Evolutionary conservation across 2,888 invertebrate genomes (phyloP), one percentile per base, ranked within the genome.

Genomic region (Cenopis cana): DNA sequence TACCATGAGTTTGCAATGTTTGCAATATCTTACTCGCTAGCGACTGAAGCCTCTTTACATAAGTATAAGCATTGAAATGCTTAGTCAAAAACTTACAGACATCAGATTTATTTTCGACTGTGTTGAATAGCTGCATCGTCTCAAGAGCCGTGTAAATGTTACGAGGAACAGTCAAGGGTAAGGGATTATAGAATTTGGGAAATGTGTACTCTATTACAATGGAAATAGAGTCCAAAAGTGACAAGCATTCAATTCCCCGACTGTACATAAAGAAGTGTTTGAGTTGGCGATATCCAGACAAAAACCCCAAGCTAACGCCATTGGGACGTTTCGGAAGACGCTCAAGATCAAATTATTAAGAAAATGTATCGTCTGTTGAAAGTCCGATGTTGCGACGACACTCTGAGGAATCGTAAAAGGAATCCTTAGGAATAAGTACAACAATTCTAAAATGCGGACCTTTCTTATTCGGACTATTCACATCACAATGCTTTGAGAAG

Each of bases 281-380:
- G 18, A 49, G 18, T n/a, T 41, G n/a, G 41, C 24, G 14, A 18
- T 50, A 33, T 5, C 29, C 6, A 33, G 50, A 50, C 49, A 12
- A 6, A 12, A 50, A 18, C 61, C 18, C 17, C 29, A 50, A 50
- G 18, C 29, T 12, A 17, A 33, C 17, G 49, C 33, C 17, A 1
- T n/a, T 18, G 61, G 61, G 61, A 18, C 17, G 17, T 4, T 33
- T 24, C 41, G 14, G 24, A 29, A 29, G 29, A 24, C 46, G 29
- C 46, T 17, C 29, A 33, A 61, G 24, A 29, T 12, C 29, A 55
- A n/a, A 24, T 38, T 50, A 61, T 33, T 50, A 61, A 61, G 59
- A 61, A 61, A 61, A 61, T 50, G 12, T 50, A 61, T 33, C 18
- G 61, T 33, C 18, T 33, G 12, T 33, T 50, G 60, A 61, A 17